Conservation (phyloP, 2,113 vertebrate genomes). For the Oriolus oriolus region DNA sequence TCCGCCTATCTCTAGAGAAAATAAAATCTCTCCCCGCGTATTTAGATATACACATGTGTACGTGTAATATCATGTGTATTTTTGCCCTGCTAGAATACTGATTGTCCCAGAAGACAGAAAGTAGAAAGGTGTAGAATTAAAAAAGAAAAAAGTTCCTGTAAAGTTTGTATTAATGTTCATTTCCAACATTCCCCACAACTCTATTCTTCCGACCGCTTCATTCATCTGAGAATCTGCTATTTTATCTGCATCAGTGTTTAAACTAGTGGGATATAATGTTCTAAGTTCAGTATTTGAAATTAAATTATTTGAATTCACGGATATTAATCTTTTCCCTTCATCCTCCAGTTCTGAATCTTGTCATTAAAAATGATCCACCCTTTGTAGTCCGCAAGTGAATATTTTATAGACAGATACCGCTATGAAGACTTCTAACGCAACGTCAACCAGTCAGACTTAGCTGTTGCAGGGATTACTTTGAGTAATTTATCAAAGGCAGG, state of each 20-base stretch:
- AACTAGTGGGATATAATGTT: constrained; percentile 57
- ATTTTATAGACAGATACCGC: constrained; percentile 67
- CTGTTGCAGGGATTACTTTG: constrained; percentile 70
- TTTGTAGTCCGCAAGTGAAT: constrained; percentile 72
- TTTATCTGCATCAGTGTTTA: constrained; percentile 61
- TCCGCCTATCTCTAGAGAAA: constrained; percentile 25
- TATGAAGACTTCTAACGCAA: constrained; percentile 68
- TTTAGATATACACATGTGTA: not conserved
- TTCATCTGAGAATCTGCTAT: constrained; percentile 27
- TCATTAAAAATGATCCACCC: constrained; percentile 68
- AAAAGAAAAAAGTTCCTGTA: constrained; percentile 16
- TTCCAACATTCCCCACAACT: constrained; percentile 2
- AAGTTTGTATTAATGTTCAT: constrained; percentile 53
- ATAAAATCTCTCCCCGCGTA: not conserved
- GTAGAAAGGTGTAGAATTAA: not conserved
- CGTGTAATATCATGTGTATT: not conserved
- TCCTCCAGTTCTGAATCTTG: constrained; percentile 65
- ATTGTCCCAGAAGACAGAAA: not conserved
- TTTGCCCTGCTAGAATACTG: not conserved
- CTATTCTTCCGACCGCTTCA: constrained; percentile 6
- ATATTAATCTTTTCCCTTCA: constrained; percentile 66
- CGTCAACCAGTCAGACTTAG: constrained; percentile 64
- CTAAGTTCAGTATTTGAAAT: constrained; percentile 66
- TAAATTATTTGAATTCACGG: constrained; percentile 69
- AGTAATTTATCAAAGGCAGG: constrained; percentile 73